Conservation (phyloP, 2,113 vertebrate genomes). For the Ailuropoda melanoleuca region DNA sequence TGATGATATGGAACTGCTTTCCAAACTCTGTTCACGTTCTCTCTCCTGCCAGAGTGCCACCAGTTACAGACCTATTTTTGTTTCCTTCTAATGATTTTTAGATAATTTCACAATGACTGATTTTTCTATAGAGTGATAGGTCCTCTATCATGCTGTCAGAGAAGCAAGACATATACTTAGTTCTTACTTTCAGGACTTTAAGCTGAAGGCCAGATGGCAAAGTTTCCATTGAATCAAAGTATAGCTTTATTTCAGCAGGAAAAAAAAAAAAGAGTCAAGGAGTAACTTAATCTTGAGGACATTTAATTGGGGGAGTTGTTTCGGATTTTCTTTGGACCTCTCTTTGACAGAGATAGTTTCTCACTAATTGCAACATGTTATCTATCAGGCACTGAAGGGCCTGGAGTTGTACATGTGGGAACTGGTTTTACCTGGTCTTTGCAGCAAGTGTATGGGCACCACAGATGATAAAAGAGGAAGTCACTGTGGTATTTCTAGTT, state of each 20-base stretch:
- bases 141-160: slow-evolving; percentile 29
- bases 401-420: neutral
- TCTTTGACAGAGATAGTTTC: neutral
- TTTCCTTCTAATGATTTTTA: slow-evolving; percentile 22
- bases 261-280: neutral
- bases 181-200: slow-evolving; percentile 47
- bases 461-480: neutral
- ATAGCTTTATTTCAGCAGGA: slow-evolving; percentile 6
- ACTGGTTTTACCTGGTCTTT: neutral
- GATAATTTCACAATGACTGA: slow-evolving; percentile 37
- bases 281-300: neutral
- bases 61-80: neutral
- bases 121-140: slow-evolving; percentile 12
- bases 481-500: neutral
- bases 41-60: neutral
- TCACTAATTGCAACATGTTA: slow-evolving; percentile 9
- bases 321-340: slow-evolving; percentile 24
- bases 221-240: slow-evolving; percentile 34
- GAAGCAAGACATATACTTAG: neutral
- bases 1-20: neutral
- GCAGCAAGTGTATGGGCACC: neutral
- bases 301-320: slow-evolving; percentile 8
- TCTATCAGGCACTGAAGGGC: neutral
- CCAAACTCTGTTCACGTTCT: neutral
- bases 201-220: slow-evolving; percentile 58